These are phyloP conservation scores for Sinosuthora webbiana DNA, from an alignment of 2,113 vertebrate species.

Conservation along the genomic window DNA sequence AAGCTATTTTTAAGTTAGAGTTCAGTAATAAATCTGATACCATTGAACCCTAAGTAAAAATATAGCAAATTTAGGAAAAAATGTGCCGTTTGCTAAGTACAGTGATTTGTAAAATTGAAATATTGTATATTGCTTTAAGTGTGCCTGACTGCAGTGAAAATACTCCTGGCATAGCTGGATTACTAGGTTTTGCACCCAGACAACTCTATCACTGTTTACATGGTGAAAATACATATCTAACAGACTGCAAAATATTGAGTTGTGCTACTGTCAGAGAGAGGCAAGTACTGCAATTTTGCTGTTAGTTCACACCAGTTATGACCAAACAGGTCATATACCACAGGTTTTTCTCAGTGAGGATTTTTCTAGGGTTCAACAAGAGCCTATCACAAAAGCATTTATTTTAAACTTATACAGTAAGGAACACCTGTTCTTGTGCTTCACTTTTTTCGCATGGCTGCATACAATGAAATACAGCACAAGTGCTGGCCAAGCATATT, in stretches of 20 bases:
- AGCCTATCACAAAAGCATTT: background rate
- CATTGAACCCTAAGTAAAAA: background rate
- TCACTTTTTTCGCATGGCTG: background rate
- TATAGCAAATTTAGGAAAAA: background rate
- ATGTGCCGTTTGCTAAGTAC: background rate
- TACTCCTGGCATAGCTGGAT: background rate
- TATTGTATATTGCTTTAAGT: background rate
- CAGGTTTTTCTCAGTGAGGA: background rate
- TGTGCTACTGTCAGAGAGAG: background rate
- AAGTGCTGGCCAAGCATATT: background rate
- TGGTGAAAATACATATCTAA: background rate
- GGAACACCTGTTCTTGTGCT: background rate
- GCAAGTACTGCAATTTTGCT: background rate
- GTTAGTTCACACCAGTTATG: background rate
- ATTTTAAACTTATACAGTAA: constrained; percentile 5
- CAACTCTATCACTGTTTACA: background rate
- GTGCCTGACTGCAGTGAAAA: background rate
- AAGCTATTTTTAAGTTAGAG: background rate
- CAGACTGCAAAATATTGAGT: background rate
- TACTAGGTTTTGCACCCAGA: background rate
- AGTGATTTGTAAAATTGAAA: background rate
- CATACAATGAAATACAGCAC: background rate
- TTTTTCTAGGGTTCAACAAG: constrained; percentile 20
- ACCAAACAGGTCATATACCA: background rate
- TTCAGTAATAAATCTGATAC: background rate